A percentile compares a stretch with the other conserved stretches of the same genome.
Conservation (phyloP, 2,113 vertebrate species). For the Rhegmatorhina hoffmannsi region DNA sequence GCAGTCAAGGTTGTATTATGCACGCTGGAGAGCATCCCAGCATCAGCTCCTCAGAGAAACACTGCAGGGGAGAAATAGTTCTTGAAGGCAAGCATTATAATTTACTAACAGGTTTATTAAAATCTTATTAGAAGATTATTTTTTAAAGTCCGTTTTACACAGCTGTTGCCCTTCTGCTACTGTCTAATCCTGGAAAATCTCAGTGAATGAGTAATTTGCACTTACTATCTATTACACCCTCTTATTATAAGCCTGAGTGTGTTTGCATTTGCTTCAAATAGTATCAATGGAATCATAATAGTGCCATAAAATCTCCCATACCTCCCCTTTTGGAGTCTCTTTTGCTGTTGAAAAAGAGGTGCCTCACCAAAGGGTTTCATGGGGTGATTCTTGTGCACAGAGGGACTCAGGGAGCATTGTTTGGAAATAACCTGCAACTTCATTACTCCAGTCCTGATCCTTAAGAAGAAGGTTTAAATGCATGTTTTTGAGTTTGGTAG, state of each 20-base stretch:
- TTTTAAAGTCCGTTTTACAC: slow-evolving; percentile 46
- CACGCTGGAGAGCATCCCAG: not conserved
- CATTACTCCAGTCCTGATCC: not conserved
- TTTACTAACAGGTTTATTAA: slow-evolving; percentile 60
- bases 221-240: slow-evolving; percentile 37
- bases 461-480: not conserved
- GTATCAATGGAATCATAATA: not conserved
- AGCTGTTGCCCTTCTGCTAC: slow-evolving; percentile 56
- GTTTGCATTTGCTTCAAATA: slow-evolving; percentile 24
- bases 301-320: not conserved
- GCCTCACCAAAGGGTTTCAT: not conserved
- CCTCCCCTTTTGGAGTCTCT: not conserved
- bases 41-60: not conserved
- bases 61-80: slow-evolving; percentile 23
- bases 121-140: slow-evolving; percentile 66
- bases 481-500: not conserved
- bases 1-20: fast-evolving
- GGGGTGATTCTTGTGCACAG: not conserved
- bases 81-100: slow-evolving; percentile 1
- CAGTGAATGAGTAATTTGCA: slow-evolving; percentile 47
- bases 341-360: not conserved
- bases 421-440: not conserved
- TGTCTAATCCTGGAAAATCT: slow-evolving; percentile 63
- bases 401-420: not conserved
- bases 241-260: not conserved